Evolutionary conservation across 2,888 invertebrate genomes (phyloP).

Genomic region (Plemyria rubiginata): DNA sequence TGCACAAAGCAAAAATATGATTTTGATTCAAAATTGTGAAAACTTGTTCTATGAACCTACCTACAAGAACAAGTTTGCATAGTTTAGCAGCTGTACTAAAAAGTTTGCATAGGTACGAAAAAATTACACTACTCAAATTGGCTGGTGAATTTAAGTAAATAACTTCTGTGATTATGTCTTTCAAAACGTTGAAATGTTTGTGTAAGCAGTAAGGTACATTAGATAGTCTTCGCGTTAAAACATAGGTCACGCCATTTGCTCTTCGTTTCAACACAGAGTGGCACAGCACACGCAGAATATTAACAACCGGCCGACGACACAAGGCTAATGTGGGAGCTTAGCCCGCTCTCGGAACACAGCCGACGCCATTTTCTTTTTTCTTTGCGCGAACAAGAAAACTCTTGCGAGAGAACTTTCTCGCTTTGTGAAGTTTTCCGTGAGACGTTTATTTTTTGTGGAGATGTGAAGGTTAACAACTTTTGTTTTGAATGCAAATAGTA

Average conservation of each 20-base stretch:
- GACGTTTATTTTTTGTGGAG: conserved; percentile 9
- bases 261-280: conserved; percentile 38
- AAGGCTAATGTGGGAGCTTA: conserved; percentile 79
- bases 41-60: too few relatives aligned
- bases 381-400: conserved; percentile 55
- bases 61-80: too few relatives aligned
- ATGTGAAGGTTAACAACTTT: conserved; percentile 10
- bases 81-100: too few relatives aligned
- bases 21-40: too few relatives aligned
- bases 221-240: conserved; percentile 1
- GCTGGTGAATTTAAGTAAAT: too few relatives aligned
- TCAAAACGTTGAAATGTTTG: too few relatives aligned
- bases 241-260: conserved; percentile 29
- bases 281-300: conserved; percentile 54
- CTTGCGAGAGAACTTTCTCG: conserved; percentile 47
- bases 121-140: too few relatives aligned
- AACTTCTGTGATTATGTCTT: too few relatives aligned
- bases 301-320: conserved; percentile 68
- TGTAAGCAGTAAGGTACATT: too few relatives aligned
- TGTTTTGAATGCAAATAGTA: conserved; percentile 7
- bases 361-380: conserved; percentile 60
- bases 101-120: too few relatives aligned
- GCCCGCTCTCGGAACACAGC: conserved; percentile 68
- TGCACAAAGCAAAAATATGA: too few relatives aligned
- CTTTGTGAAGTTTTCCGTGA: conserved; percentile 35